Evolutionary conservation across 2,797 vertebrate genomes (phyloP), one percentile per base, ranked within the genome.

Genomic region (Urophycis tenuis): DNA sequence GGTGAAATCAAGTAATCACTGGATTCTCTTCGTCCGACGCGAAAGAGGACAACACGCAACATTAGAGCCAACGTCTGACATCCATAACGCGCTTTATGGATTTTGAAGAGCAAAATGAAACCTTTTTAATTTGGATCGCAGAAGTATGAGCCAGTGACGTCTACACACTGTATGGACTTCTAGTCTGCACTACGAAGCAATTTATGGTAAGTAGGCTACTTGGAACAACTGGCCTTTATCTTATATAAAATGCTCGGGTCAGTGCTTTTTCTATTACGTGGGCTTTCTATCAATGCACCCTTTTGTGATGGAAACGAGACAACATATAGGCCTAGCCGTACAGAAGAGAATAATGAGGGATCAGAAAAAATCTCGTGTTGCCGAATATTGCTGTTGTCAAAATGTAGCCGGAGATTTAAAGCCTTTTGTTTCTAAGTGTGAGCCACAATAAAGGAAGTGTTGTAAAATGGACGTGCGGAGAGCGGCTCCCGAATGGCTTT

Each of bases 131-230:
- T 87, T 81, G 83, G 85, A 88, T 75, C 81, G 31, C 86, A 86
- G 80, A 88, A 86, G 87, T 89, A 78, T 85, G 87, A 91, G 83
- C 83, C 89, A 87, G 90, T 64, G 53, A 89, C 84, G 79, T 86
- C 87, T 81, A 82, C 90, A 78, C 87, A 84, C 91, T 92, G 92
- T 90, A 93, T 93, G 93, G 92, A 91, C 88, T 84, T 92, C 83
- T 93, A 93, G 91, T 87, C 89, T 84, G 87, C 89, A 92, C 88
- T 74, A 89, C 87, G 86, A 89, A 92, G 83, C 91, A 87, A 93
- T 94, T 93, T 93, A 94, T 94, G 93, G 93, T 94, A 93, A 91
- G 91, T 90, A 89, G 30, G 49, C 49, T 22, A 8, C 49, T 53
- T 22, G 22, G 53, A 25, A 64, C 53, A 31, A 70, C 67, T 30